Percentiles rank a stretch among this genome's conserved stretches.
phyloP scores from a whole-genome alignment of 35 echinoderm and acorn worm species.

The Diadema setosum region DNA sequence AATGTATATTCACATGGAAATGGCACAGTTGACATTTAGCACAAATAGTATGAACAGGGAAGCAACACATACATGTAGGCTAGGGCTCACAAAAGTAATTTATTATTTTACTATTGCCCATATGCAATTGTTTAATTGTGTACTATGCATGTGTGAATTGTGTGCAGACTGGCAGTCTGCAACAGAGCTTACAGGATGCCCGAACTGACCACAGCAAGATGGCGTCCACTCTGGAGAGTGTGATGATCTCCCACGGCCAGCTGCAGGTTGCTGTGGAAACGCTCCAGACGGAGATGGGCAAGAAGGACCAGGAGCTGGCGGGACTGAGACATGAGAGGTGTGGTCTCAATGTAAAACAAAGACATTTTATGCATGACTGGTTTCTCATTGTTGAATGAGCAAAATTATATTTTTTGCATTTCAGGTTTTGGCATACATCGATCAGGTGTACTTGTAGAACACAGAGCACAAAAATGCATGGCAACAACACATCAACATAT shows the following conservation, averaged over 20 bases:
- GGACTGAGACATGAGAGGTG: slow-evolving; percentile 73
- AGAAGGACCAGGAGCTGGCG: slow-evolving; percentile 73
- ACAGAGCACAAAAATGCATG: no score
- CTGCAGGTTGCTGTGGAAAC: slow-evolving; percentile 68
- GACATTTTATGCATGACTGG: no score
- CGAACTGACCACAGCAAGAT: slow-evolving; percentile 71
- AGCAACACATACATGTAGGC: no score
- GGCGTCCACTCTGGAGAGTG: slow-evolving; percentile 61
- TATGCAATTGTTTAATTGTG: background rate
- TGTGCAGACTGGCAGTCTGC: slow-evolving; percentile 64
- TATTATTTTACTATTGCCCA: background rate
- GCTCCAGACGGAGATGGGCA: slow-evolving; percentile 75
- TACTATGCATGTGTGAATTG: background rate
- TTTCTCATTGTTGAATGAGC: no score
- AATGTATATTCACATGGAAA: no score
- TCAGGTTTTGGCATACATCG: no score
- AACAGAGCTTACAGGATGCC: slow-evolving; percentile 68
- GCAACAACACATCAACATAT: no score
- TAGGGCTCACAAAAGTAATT: background rate
- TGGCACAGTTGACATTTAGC: no score
- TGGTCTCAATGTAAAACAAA: no score
- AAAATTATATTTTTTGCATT: no score
- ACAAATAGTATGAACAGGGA: no score
- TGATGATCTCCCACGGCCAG: slow-evolving; percentile 79
- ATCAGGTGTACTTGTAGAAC: no score